phyloP scores from a whole-genome alignment of 2,888 invertebrate species.

The Tetranychus truncatus region DNA sequence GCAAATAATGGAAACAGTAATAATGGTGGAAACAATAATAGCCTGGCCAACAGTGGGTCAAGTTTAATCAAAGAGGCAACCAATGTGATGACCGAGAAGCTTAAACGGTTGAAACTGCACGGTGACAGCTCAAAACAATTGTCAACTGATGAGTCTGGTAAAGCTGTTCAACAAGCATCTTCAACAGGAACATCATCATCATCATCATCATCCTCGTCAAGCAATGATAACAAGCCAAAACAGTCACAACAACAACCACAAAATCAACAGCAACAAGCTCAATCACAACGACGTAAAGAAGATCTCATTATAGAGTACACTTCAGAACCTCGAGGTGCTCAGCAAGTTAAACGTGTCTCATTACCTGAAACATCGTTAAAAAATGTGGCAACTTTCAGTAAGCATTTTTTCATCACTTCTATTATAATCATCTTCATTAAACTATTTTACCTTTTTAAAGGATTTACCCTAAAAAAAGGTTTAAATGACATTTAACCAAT shows the following conservation, averaged over 20 bases:
- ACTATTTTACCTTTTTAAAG: background rate
- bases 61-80: conserved; percentile 9
- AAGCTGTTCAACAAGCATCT: background rate
- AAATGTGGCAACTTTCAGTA: background rate
- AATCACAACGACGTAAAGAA: conserved; percentile 13
- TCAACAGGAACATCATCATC: background rate
- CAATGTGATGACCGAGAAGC: conserved; percentile 9
- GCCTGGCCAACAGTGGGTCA: background rate
- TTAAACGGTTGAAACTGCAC: background rate
- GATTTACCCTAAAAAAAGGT: background rate
- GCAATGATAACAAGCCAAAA: background rate
- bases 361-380: background rate
- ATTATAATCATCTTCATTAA: conserved; percentile 2
- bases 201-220: background rate
- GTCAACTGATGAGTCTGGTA: background rate
- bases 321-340: conserved; percentile 15
- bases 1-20: background rate
- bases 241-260: background rate
- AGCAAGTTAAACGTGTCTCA: conserved; percentile 11
- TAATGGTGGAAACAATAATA: background rate
- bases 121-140: conserved; percentile 1
- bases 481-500: background rate
- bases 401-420: background rate
- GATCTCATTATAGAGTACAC: conserved; percentile 19
- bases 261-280: background rate